These are phyloP conservation scores for Epizoanthus illoricatus DNA, from an alignment of 92 coral and sea anemone species.

Conservation along the genomic window DNA sequence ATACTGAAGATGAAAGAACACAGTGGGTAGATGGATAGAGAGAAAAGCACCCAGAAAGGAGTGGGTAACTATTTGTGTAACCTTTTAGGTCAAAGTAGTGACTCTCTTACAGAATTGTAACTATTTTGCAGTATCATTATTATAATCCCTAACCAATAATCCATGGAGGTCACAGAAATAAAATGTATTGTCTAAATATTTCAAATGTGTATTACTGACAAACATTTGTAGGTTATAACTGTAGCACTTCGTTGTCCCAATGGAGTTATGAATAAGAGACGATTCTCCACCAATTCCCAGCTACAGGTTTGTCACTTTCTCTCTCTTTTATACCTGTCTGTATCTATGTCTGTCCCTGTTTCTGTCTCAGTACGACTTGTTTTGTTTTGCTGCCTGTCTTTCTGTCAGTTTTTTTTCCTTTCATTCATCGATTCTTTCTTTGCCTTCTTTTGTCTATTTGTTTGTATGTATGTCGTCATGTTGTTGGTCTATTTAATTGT, in stretches of 20 bases:
- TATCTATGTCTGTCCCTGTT: background rate
- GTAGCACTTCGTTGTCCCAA: conserved; percentile 74
- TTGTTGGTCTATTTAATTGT: background rate
- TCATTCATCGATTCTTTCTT: background rate
- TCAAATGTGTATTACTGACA: background rate
- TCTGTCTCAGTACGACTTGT: background rate
- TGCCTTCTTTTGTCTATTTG: too few species aligned
- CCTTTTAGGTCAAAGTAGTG: too few species aligned
- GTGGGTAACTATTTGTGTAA: too few species aligned
- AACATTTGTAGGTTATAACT: conserved; percentile 62
- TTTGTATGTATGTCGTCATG: background rate
- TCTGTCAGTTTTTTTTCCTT: too few species aligned
- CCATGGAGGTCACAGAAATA: too few species aligned
- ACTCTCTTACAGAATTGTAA: too few species aligned
- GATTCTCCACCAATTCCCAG: conserved; percentile 61
- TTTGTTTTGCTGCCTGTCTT: background rate
- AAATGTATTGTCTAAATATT: too few species aligned
- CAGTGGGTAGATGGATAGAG: too few species aligned
- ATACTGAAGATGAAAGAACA: too few species aligned
- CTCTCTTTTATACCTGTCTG: background rate
- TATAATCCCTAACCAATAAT: too few species aligned
- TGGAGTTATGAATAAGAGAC: conserved; percentile 64
- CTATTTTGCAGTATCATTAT: too few species aligned
- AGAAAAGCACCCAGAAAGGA: too few species aligned
- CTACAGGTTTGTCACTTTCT: conserved; percentile 50